Evolutionary conservation across 1,140 invertebrate genomes (phyloP).

Genomic region (Drosophila nannoptera): DNA sequence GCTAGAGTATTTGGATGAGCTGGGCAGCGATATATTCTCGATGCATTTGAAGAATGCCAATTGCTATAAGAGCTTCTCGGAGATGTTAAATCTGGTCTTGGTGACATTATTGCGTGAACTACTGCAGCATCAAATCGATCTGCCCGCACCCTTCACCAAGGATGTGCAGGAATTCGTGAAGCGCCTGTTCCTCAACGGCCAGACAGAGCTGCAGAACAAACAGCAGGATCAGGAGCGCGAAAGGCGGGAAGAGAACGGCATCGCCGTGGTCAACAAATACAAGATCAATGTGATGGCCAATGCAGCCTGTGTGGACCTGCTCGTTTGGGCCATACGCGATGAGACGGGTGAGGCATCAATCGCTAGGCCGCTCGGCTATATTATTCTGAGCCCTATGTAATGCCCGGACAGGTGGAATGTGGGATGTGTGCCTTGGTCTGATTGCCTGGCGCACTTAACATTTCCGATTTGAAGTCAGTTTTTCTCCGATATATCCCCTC

Average conservation of each 20-base stretch:
- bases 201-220: slow-evolving; percentile 92
- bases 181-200: slow-evolving; percentile 92
- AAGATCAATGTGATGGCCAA: slow-evolving; percentile 98
- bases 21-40: slow-evolving; percentile 87
- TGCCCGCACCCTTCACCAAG: slow-evolving; percentile 93
- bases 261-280: slow-evolving; percentile 89
- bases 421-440: neutral
- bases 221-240: slow-evolving; percentile 91
- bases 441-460: no score
- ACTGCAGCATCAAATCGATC: slow-evolving; percentile 92
- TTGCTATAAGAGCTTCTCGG: slow-evolving; percentile 93
- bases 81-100: slow-evolving; percentile 95
- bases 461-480: neutral
- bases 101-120: slow-evolving; percentile 95
- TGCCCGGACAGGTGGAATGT: neutral
- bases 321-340: slow-evolving; percentile 98
- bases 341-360: slow-evolving; percentile 88
- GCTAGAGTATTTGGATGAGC: slow-evolving; percentile 89
- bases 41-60: slow-evolving; percentile 81
- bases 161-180: slow-evolving; percentile 89
- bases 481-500: neutral
- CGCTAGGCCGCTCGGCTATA: no score
- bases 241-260: slow-evolving; percentile 87
- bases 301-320: slow-evolving; percentile 96
- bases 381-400: neutral